A percentile compares a stretch with the other conserved stretches of the same genome.
Evolutionary conservation across 2,888 invertebrate species (phyloP).

Genomic region (Limnephilus rhombicus): DNA sequence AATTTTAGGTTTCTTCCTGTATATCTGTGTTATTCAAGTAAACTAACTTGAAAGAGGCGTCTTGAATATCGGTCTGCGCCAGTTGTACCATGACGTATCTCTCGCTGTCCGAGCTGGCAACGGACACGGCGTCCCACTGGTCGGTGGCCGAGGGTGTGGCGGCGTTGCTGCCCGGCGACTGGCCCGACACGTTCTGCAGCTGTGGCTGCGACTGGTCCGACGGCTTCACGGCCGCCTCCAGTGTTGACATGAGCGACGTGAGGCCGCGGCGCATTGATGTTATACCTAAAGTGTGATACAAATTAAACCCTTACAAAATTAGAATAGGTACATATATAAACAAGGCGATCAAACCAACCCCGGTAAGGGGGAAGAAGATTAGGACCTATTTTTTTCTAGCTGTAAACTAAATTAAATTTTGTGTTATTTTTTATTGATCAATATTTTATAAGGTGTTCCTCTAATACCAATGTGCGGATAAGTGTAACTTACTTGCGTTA

Average conservation of each 20-base stretch:
- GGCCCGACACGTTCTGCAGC: slow-evolving; percentile 25
- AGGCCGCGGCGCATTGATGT: slow-evolving; percentile 91
- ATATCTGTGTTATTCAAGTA: background rate
- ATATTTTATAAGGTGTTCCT: too few relatives aligned
- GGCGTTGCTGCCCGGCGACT: slow-evolving; percentile 49
- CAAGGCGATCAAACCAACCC: too few relatives aligned
- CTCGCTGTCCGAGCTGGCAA: slow-evolving; percentile 92
- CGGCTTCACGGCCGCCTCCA: slow-evolving; percentile 88
- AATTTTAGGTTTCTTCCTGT: too few relatives aligned
- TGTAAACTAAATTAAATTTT: too few relatives aligned
- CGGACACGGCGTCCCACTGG: slow-evolving; percentile 79
- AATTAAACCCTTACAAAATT: background rate
- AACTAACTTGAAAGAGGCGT: slow-evolving; percentile 81
- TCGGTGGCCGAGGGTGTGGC: slow-evolving; percentile 53
- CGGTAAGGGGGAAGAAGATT: too few relatives aligned
- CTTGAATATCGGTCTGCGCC: slow-evolving; percentile 83
- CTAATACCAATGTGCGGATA: background rate
- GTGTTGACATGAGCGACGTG: slow-evolving; percentile 88
- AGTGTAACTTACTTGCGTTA: slow-evolving; percentile 61
- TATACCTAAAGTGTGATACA: slow-evolving; percentile 75
- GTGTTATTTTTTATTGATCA: too few relatives aligned
- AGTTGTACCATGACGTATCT: slow-evolving; percentile 88
- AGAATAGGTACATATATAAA: too few relatives aligned
- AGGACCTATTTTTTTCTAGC: too few relatives aligned
- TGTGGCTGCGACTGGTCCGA: slow-evolving; percentile 86